These are phyloP conservation scores for Ophthalmolycus amberensis DNA, from an alignment of 2,113 vertebrate genomes.

Conservation along the genomic window DNA sequence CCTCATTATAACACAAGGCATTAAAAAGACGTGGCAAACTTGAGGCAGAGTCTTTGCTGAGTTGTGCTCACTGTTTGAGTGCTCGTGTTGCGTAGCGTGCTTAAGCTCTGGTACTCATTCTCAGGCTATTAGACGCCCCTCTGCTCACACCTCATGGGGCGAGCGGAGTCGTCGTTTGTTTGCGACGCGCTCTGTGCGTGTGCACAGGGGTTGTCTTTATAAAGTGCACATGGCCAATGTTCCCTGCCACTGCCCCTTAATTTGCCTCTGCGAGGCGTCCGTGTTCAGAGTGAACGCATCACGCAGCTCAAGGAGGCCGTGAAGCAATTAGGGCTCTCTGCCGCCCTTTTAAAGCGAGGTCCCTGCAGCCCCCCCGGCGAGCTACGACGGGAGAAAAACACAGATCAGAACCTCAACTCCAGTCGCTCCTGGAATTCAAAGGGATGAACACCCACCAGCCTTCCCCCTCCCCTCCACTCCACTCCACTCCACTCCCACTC, in stretches of 20 bases:
- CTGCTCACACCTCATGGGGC: constrained; percentile 41
- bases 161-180: constrained; percentile 29
- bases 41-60: not conserved
- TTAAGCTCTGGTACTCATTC: constrained; percentile 26
- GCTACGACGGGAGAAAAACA: constrained; percentile 55
- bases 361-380: constrained; percentile 54
- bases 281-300: constrained; percentile 61
- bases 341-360: constrained; percentile 68
- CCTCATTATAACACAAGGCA: constrained; percentile 23
- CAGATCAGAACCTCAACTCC: constrained; percentile 47
- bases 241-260: constrained; percentile 52
- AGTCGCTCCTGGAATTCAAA: constrained; percentile 60
- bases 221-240: constrained; percentile 56
- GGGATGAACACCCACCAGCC: constrained; percentile 56
- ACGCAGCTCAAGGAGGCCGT: constrained; percentile 63
- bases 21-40: constrained; percentile 7
- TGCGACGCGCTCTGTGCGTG: constrained; percentile 18
- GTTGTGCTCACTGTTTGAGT: constrained; percentile 17
- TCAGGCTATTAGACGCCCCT: constrained; percentile 49
- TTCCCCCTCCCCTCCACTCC: constrained; percentile 42
- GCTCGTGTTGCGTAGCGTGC: constrained; percentile 36
- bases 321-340: constrained; percentile 75
- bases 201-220: constrained; percentile 36
- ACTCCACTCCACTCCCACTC: constrained; percentile 42
- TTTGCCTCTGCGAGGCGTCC: constrained; percentile 58